phyloP scores from a whole-genome alignment of 1,140 invertebrate species.

The Polypedilum vanderplanki region DNA sequence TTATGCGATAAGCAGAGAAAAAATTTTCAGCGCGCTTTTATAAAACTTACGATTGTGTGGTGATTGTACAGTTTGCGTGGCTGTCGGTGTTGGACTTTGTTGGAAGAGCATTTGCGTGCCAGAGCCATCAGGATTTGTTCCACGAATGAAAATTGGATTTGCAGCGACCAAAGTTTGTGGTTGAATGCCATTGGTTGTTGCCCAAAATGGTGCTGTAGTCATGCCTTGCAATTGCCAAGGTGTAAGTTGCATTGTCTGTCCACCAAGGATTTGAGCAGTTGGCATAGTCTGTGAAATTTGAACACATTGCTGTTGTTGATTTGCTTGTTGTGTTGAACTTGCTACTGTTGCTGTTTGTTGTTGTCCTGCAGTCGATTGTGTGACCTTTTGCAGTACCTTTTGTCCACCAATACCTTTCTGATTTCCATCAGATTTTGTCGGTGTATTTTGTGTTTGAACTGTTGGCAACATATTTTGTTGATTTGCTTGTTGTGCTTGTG shows the following conservation, averaged over 20 bases:
- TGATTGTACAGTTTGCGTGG: slow-evolving; percentile 38
- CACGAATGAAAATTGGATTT: slow-evolving; percentile 78
- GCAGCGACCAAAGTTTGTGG: slow-evolving; percentile 58
- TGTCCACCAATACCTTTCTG: slow-evolving; percentile 46
- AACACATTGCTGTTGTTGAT: slow-evolving; percentile 52
- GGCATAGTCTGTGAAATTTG: slow-evolving; percentile 59
- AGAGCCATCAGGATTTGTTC: slow-evolving; percentile 64
- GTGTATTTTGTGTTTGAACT: slow-evolving; percentile 37
- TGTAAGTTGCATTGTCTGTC: slow-evolving; percentile 54
- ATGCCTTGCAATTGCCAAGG: slow-evolving; percentile 54
- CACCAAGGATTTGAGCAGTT: slow-evolving; percentile 56
- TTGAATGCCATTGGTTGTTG: slow-evolving; percentile 57
- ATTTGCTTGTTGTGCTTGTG: slow-evolving; percentile 39
- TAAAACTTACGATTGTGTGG: slow-evolving; percentile 40
- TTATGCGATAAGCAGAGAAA: background rate
- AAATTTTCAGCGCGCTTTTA: background rate
- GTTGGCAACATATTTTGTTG: slow-evolving; percentile 39
- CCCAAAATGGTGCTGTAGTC: slow-evolving; percentile 51
- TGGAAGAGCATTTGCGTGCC: slow-evolving; percentile 74
- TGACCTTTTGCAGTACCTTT: slow-evolving; percentile 52
- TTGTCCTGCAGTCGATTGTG: slow-evolving; percentile 40
- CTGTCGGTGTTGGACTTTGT: slow-evolving; percentile 63
- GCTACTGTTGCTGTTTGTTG: slow-evolving; percentile 30
- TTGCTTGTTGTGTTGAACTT: slow-evolving; percentile 34
- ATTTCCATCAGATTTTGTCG: slow-evolving; percentile 32